Evolutionary conservation across 2,113 vertebrate genomes (phyloP).

Genomic region (Upupa epops): DNA sequence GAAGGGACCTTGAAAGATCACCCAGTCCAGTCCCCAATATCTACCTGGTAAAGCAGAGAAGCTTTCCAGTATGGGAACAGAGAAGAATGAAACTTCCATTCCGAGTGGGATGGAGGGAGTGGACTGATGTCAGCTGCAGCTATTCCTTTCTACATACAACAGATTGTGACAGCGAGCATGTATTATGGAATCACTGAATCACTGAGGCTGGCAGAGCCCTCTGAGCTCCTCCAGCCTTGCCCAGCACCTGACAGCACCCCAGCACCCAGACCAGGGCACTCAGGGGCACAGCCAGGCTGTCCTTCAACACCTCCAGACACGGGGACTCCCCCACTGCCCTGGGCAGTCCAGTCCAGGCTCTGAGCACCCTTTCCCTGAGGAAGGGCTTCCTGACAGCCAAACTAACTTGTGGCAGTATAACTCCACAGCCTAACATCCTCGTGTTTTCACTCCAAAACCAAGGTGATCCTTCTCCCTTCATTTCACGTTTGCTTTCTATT

Average conservation of each 20-base stretch:
- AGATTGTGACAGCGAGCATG: not conserved
- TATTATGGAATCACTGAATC: not conserved
- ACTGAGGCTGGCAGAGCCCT: too few species aligned
- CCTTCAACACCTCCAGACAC: too few species aligned
- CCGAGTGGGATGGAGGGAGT: not conserved
- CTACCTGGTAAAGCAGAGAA: not conserved
- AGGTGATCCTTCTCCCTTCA: not conserved
- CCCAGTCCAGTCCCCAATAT: too few species aligned
- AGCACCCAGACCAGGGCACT: too few species aligned
- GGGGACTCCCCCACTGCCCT: too few species aligned
- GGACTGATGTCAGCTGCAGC: not conserved
- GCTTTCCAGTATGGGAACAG: not conserved
- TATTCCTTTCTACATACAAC: not conserved
- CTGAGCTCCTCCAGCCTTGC: too few species aligned
- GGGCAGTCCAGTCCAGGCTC: too few species aligned
- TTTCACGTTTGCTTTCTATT: not conserved
- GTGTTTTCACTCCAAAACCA: not conserved
- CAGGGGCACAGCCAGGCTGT: too few species aligned
- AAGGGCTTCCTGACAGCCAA: too few species aligned
- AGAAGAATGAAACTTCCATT: not conserved
- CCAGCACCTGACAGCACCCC: too few species aligned
- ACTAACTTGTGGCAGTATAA: not conserved
- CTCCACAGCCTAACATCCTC: not conserved
- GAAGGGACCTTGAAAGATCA: too few species aligned
- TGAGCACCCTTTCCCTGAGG: too few species aligned